Percentiles rank a stretch among this genome's conserved stretches.
Conservation (phyloP, 2,797 vertebrate genomes). For the Salarias fasciatus region DNA sequence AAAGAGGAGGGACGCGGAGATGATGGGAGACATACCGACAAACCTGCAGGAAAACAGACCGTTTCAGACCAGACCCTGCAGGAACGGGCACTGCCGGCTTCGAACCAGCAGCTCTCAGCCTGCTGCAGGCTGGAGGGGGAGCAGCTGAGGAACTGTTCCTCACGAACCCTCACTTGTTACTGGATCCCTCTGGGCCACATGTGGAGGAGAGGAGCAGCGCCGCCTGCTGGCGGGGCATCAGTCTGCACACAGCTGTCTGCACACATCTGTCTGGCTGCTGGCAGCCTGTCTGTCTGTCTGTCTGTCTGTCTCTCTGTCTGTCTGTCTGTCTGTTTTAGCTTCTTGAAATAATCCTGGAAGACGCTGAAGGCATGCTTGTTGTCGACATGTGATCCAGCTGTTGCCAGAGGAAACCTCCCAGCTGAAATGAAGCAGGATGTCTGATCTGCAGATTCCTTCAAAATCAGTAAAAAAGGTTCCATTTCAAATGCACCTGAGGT, state of each 20-base stretch:
- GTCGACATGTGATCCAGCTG: constrained; percentile 26
- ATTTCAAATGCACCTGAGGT: too few relatives aligned
- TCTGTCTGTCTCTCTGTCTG: too few relatives aligned
- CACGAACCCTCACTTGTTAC: constrained; percentile 16
- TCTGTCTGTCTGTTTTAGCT: constrained; percentile 34
- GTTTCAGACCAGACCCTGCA: too few relatives aligned
- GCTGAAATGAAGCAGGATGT: not conserved
- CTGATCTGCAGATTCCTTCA: too few relatives aligned
- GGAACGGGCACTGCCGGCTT: too few relatives aligned
- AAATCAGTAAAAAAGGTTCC: too few relatives aligned
- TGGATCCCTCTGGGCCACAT: constrained; percentile 11
- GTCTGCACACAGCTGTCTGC: too few relatives aligned
- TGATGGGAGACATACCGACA: constrained; percentile 22
- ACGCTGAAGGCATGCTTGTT: constrained; percentile 9
- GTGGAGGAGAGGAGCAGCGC: constrained; percentile 61
- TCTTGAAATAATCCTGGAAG: constrained; percentile 25
- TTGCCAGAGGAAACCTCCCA: constrained; percentile 11
- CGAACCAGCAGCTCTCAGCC: too few relatives aligned
- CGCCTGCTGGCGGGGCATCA: constrained; percentile 27
- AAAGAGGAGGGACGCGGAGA: constrained; percentile 62
- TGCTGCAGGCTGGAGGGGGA: not conserved
- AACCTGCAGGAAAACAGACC: not conserved
- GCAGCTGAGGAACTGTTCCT: too few relatives aligned
- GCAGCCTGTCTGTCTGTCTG: too few relatives aligned
- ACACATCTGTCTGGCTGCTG: too few relatives aligned